A percentile compares a stretch with the other conserved stretches of the same genome.
Evolutionary conservation across 2,113 vertebrate species (phyloP).

Genomic region (Callospermophilus lateralis): DNA sequence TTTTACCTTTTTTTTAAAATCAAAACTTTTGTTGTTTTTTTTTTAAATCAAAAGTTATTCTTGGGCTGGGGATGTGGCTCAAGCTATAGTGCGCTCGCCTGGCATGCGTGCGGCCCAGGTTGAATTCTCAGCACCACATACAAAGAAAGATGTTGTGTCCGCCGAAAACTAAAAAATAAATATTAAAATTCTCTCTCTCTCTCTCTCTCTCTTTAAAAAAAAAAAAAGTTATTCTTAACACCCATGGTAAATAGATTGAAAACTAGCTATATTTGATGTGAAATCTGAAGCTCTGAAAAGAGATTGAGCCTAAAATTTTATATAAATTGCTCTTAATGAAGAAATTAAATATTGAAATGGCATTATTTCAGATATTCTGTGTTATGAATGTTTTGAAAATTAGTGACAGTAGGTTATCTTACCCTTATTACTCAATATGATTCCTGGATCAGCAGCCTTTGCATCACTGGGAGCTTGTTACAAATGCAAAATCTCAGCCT

Average conservation of each 20-base stretch:
- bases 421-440: neutral
- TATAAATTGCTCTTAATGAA: constrained; percentile 9
- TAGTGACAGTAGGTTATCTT: neutral
- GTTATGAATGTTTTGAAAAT: constrained; percentile 8
- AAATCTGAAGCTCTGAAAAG: constrained; percentile 35
- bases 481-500: neutral
- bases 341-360: constrained; percentile 32
- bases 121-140: no score
- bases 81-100: no score
- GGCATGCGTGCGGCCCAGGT: no score
- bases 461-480: neutral
- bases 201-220: no score
- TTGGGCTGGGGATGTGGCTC: no score
- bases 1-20: no score
- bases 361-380: neutral
- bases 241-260: constrained; percentile 16
- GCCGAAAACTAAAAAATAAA: no score
- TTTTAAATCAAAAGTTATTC: constrained; percentile 27
- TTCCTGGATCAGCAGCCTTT: neutral
- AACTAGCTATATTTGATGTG: constrained; percentile 32
- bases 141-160: no score
- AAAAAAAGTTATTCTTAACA: neutral
- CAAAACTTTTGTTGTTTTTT: neutral
- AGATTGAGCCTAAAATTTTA: neutral
- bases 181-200: no score